Conservation (phyloP, 1,140 invertebrate genomes). For the Polypedilum vanderplanki region DNA sequence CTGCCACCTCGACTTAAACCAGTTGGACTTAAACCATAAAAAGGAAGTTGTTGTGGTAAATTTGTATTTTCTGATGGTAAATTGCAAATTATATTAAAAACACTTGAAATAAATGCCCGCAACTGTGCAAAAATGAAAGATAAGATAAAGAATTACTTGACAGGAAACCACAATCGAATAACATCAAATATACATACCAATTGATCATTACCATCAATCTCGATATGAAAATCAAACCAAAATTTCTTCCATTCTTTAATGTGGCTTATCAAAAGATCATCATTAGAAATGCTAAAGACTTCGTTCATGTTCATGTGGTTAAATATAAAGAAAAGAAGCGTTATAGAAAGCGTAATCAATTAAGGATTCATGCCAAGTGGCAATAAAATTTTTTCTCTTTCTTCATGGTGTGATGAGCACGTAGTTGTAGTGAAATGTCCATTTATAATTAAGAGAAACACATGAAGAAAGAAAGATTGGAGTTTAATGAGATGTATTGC, state of each 20-base stretch:
- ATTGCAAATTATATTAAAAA: conserved; percentile 50
- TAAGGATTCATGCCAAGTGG: neutral
- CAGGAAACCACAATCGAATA: conserved; percentile 11
- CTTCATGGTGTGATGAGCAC: conserved; percentile 16
- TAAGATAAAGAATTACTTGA: neutral
- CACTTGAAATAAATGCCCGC: conserved; percentile 49
- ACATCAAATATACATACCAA: neutral
- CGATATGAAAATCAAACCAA: conserved; percentile 25
- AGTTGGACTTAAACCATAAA: conserved; percentile 50
- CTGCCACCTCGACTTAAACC: conserved; percentile 48
- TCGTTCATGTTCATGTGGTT: no score
- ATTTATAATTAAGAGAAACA: neutral
- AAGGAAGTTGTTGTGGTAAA: conserved; percentile 44
- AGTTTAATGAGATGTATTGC: neutral
- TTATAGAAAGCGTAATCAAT: neutral
- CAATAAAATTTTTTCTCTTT: neutral
- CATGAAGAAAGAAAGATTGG: neutral
- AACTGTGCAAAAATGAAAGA: conserved; percentile 39
- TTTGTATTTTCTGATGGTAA: conserved; percentile 45
- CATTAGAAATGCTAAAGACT: conserved; percentile 10
- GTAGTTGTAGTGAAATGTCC: conserved; percentile 7
- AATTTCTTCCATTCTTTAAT: neutral
- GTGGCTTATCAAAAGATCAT: neutral
- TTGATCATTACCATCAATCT: conserved; percentile 24
- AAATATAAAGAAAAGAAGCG: neutral